Conservation (phyloP, 2,113 vertebrate genomes). For the Tragelaphus imberbis region DNA sequence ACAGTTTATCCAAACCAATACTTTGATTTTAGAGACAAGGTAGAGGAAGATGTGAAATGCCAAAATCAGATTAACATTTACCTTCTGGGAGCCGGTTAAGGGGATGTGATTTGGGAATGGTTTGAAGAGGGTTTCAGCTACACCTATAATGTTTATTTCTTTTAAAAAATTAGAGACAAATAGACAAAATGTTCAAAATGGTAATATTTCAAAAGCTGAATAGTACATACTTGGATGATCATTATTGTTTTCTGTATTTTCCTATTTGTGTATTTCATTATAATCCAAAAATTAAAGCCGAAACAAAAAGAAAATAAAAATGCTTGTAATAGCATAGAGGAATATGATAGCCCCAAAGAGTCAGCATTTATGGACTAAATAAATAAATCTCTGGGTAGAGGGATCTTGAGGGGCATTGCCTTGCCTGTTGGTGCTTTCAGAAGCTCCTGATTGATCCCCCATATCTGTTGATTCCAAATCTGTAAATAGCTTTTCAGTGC, state of each 20-base stretch:
- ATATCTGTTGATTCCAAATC: background rate
- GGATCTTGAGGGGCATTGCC: background rate
- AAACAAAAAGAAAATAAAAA: background rate
- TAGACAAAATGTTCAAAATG: background rate
- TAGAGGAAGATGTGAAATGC: background rate
- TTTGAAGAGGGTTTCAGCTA: background rate
- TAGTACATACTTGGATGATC: background rate
- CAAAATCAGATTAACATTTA: background rate
- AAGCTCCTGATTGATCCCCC: background rate
- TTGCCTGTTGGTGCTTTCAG: background rate
- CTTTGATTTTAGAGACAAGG: background rate
- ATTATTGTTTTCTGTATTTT: background rate
- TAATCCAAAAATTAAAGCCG: background rate
- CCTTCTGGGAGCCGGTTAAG: background rate
- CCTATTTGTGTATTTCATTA: background rate
- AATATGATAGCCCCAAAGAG: background rate
- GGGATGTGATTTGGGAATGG: background rate
- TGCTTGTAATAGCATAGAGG: background rate
- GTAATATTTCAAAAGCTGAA: background rate
- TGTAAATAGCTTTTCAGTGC: background rate
- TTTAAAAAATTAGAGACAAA: background rate
- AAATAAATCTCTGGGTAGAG: background rate
- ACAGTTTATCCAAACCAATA: background rate
- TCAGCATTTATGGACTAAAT: background rate
- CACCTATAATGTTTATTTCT: background rate